Evolutionary conservation across 2,888 invertebrate genomes (phyloP), one percentile per base, ranked within the genome.

Genomic region (Acanthacorydalis orientalis): DNA sequence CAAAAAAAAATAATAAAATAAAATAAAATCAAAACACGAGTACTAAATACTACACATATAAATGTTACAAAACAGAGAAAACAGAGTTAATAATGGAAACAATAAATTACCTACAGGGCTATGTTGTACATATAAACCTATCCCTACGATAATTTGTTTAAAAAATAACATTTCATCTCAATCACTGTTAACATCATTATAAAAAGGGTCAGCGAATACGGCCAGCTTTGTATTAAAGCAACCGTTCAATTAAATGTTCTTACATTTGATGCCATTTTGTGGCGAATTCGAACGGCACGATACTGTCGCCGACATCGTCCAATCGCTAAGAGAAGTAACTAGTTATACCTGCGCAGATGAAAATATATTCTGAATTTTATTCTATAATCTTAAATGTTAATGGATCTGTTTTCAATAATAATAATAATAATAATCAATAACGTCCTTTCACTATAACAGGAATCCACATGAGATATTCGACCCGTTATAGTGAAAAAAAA

Each of bases 81-180:
- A 23, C 23, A 12, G 31, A 43, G 31, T 23, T 31, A 44, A 35
- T 35, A 35, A 44, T 31, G 31, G 35, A 46, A 47, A 47, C 37
- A 47, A 47, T 47, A 47, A 47, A 47, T 47, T 47, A 47, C 47
- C 47, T 47, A 47, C 34, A 12, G 33, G 43, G 43, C 47, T 47
- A 47, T 31, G 40, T 47, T 47, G 43, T 47, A 47, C 47, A 47
- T 43, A 35, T 47, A 37, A 12, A 37, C 37, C 14, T 37, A 12
- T 37, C n/a, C 14, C 37, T 37, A 37, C n/a, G n/a, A 12, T 12
- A 14, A 37, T 37, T 37, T 14, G 37, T 37, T 37, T 37, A 37
- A 37, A 37, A 37, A 37, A 37, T 37, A 37, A 37, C 37, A 37
- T 37, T 14, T 37, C 37, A 12, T 23, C 23, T 23, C 23, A 23